A percentile compares a stretch with the other conserved stretches of the same genome.
Evolutionary conservation across 2,797 vertebrate genomes (phyloP).

Genomic region (Clamator glandarius): DNA sequence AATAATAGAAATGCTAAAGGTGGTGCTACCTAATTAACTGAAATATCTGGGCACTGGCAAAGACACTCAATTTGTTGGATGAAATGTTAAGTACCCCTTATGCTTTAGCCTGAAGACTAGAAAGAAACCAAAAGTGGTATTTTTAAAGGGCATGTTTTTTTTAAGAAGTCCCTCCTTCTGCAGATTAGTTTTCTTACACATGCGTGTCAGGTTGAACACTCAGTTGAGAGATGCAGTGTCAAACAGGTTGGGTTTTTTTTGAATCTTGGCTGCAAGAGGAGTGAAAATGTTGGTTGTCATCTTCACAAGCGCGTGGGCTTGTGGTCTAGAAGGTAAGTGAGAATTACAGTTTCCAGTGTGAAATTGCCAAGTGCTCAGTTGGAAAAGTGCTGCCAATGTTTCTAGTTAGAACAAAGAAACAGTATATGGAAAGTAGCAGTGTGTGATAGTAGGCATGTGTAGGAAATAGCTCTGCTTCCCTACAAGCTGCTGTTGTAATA

Average conservation of each 20-base stretch:
- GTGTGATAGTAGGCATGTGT: not conserved
- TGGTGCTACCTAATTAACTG: not conserved
- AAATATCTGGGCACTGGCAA: not conserved
- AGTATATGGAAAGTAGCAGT: not conserved
- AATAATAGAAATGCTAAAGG: not conserved
- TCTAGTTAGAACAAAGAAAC: not conserved
- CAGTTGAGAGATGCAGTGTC: not conserved
- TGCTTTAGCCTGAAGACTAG: not conserved
- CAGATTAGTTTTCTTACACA: not conserved
- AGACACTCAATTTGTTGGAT: not conserved
- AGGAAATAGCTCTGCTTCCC: not conserved
- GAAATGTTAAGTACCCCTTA: not conserved
- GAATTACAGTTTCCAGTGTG: no score
- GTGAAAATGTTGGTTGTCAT: conserved; percentile 22
- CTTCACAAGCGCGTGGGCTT: not conserved
- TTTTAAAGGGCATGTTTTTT: not conserved
- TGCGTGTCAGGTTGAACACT: not conserved
- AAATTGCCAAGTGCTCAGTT: not conserved
- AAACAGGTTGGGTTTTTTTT: not conserved
- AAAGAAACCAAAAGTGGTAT: not conserved
- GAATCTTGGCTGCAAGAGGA: not conserved
- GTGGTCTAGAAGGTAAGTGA: not conserved
- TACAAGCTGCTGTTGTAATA: not conserved
- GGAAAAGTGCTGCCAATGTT: not conserved
- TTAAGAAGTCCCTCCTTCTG: not conserved